Conservation (phyloP, 2,797 vertebrate genomes). For the Gymnothorax reevesii region DNA sequence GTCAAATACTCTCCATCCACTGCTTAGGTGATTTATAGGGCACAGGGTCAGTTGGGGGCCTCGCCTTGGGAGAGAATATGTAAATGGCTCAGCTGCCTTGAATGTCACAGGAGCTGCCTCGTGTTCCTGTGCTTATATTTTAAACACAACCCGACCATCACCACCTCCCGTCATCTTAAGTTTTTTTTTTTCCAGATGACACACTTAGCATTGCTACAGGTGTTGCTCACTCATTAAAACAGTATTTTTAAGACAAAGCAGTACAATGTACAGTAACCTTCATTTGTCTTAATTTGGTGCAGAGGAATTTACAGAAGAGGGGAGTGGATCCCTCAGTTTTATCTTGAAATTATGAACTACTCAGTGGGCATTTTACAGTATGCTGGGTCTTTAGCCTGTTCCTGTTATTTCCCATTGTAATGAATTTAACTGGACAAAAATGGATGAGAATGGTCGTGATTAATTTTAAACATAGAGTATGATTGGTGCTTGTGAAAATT, state of each 20-base stretch:
- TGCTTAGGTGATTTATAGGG: background rate
- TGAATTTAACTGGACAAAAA: background rate
- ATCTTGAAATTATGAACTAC: background rate
- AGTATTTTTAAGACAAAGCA: background rate
- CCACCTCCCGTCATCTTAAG: too few species aligned
- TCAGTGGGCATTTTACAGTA: background rate
- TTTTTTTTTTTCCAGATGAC: too few species aligned
- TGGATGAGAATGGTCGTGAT: background rate
- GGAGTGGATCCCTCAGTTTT: background rate
- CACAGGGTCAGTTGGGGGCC: background rate
- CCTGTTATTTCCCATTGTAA: background rate
- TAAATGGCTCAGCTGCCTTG: background rate
- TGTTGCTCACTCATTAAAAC: background rate
- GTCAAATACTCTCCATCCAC: background rate
- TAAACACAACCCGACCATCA: too few species aligned
- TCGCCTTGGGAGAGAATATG: background rate
- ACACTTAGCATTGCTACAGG: background rate
- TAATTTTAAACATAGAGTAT: background rate
- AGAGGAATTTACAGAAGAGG: background rate
- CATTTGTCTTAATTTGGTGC: background rate
- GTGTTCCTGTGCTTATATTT: background rate
- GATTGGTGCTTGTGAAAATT: background rate
- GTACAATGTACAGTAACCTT: background rate
- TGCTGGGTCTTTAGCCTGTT: background rate
- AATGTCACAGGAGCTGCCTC: background rate